Evolutionary conservation across 2,888 invertebrate species (phyloP).

Genomic region (Microchrysa polita): DNA sequence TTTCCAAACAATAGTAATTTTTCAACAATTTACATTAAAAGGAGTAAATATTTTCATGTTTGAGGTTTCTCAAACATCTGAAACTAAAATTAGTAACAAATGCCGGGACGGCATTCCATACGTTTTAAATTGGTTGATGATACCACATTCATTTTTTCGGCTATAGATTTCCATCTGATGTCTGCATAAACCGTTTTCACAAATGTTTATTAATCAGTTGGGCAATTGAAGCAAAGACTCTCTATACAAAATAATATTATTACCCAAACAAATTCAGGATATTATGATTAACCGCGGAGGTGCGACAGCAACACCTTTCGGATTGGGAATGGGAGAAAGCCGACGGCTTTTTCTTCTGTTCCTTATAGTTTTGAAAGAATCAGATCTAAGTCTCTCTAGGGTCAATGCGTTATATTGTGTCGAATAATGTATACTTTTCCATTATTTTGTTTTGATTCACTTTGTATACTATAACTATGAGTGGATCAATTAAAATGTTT

Average conservation of each 20-base stretch:
- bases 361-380: too few species aligned
- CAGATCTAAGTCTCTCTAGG: too few species aligned
- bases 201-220: slow-evolving; percentile 41
- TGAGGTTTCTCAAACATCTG: slow-evolving; percentile 30
- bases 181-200: slow-evolving; percentile 28
- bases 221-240: slow-evolving; percentile 26
- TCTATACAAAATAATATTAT: slow-evolving; percentile 17
- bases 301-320: slow-evolving; percentile 1
- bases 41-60: slow-evolving; percentile 45
- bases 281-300: slow-evolving; percentile 29
- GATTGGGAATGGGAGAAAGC: not conserved
- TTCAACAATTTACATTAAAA: slow-evolving; percentile 46
- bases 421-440: not conserved
- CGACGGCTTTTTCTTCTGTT: too few species aligned
- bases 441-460: not conserved
- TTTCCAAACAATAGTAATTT: slow-evolving; percentile 44
- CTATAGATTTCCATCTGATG: slow-evolving; percentile 19
- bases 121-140: not conserved
- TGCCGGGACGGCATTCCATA: slow-evolving; percentile 14
- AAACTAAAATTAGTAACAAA: slow-evolving; percentile 1
- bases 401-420: slow-evolving; percentile 9
- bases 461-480: slow-evolving; percentile 29
- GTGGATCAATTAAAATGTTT: slow-evolving; percentile 41
- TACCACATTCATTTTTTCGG: slow-evolving; percentile 12
- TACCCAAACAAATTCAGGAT: slow-evolving; percentile 33